phyloP scores from a whole-genome alignment of 2,888 invertebrate genomes.

The Cryptocephalus moraei region DNA sequence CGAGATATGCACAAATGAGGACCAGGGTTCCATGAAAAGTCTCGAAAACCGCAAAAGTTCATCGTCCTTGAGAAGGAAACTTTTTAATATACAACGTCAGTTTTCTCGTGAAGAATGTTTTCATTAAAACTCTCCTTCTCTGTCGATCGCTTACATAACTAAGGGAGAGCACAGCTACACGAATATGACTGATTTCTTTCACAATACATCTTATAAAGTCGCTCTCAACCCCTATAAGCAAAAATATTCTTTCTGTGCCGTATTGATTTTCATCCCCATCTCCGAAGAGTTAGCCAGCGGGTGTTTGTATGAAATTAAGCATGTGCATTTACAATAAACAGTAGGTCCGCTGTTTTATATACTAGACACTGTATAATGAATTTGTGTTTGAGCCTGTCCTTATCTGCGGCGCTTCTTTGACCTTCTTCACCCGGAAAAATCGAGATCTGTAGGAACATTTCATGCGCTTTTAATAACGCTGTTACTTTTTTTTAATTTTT shows the following conservation, averaged over 20 bases:
- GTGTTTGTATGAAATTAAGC: conserved; percentile 36
- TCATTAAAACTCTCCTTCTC: too few species aligned
- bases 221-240: conserved; percentile 35
- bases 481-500: conserved; percentile 2
- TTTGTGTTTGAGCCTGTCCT: conserved; percentile 32
- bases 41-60: too few species aligned
- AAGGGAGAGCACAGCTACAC: background rate
- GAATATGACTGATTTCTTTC: conserved; percentile 22
- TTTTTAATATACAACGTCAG: too few species aligned
- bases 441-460: background rate
- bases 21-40: too few species aligned
- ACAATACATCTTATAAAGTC: conserved; percentile 27
- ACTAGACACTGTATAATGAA: conserved; percentile 40
- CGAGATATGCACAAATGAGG: too few species aligned
- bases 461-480: background rate
- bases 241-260: conserved; percentile 39
- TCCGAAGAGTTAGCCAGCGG: conserved; percentile 31
- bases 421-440: background rate
- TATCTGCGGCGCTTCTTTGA: conserved; percentile 17
- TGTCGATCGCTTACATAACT: too few species aligned
- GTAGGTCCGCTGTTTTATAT: conserved; percentile 36
- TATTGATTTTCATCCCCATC: conserved; percentile 39
- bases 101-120: too few species aligned
- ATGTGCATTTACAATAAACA: conserved; percentile 37
- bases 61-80: too few species aligned